These are phyloP conservation scores for Drosophila ochracea DNA, from an alignment of 2,888 invertebrate species.

Conservation along the genomic window DNA sequence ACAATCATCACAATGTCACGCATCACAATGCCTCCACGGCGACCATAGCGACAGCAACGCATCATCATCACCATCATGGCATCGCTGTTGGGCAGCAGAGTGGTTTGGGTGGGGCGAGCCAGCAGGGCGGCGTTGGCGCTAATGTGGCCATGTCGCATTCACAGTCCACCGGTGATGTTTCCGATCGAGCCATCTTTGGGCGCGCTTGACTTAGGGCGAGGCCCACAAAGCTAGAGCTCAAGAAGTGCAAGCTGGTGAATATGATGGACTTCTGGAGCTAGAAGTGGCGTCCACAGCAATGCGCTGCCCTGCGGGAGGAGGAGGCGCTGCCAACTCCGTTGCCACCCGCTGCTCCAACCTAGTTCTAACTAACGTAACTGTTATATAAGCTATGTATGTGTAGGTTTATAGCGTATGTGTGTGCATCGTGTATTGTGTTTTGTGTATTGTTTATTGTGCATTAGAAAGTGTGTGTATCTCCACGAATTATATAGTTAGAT, in stretches of 20 bases:
- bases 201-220: conserved; percentile 87
- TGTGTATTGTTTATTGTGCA: conserved; percentile 23
- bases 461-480: conserved; percentile 21
- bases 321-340: conserved; percentile 7
- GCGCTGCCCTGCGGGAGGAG: conserved; percentile 73
- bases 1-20: conserved; percentile 78
- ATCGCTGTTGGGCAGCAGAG: conserved; percentile 5
- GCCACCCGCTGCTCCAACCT: conserved; percentile 18
- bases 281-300: conserved; percentile 81
- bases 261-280: conserved; percentile 86
- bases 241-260: conserved; percentile 85
- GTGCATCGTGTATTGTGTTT: conserved; percentile 29
- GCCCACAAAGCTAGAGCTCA: conserved; percentile 84
- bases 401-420: conserved; percentile 32
- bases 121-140: conserved; percentile 29
- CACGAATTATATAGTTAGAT: conserved; percentile 17
- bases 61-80: conserved; percentile 69
- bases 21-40: conserved; percentile 80
- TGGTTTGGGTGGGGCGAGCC: conserved; percentile 15
- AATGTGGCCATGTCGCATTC: conserved; percentile 87
- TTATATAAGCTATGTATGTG: conserved; percentile 54
- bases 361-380: conserved; percentile 49
- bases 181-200: conserved; percentile 87
- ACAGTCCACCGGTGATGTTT: conserved; percentile 89
- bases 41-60: conserved; percentile 74